Evolutionary conservation across 2,888 invertebrate species (phyloP).

Genomic region (Zaprionus obscuricornis): DNA sequence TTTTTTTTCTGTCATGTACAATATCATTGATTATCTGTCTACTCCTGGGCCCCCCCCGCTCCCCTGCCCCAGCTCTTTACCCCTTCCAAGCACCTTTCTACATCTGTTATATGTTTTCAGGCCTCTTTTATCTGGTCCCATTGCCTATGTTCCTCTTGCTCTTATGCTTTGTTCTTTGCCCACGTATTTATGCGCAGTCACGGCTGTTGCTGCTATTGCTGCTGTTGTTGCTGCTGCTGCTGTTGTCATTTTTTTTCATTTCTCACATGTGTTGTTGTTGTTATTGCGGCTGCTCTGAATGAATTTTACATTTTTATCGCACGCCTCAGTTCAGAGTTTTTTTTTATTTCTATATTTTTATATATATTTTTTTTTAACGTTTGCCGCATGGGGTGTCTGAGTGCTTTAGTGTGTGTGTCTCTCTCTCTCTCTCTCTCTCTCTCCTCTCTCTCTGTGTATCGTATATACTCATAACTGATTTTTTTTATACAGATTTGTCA

Average conservation of each 20-base stretch:
- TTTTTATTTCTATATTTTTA: too few species aligned
- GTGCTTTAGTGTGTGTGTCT: neutral
- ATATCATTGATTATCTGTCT: conserved; percentile 42
- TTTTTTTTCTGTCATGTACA: conserved; percentile 26
- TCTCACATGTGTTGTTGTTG: conserved; percentile 16
- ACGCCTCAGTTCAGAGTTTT: conserved; percentile 25
- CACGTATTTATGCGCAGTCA: conserved; percentile 74
- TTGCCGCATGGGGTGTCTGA: conserved; percentile 11
- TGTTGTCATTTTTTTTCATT: conserved; percentile 3
- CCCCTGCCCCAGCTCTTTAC: too few species aligned
- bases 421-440: too few species aligned
- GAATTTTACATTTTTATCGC: conserved; percentile 74
- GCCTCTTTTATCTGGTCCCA: neutral
- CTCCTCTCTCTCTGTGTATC: conserved; percentile 18
- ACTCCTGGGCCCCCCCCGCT: too few species aligned
- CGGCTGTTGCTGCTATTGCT: conserved; percentile 62
- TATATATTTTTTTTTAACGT: too few species aligned
- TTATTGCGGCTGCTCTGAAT: conserved; percentile 57
- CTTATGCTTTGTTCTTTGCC: conserved; percentile 25
- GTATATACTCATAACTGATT: conserved; percentile 42
- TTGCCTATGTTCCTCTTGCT: neutral
- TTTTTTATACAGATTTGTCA: conserved; percentile 61
- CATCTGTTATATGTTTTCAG: neutral
- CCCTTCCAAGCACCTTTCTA: neutral
- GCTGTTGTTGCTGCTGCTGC: conserved; percentile 5